Conservation (phyloP, 2,888 invertebrate genomes). For the Margaritifera margaritifera region DNA sequence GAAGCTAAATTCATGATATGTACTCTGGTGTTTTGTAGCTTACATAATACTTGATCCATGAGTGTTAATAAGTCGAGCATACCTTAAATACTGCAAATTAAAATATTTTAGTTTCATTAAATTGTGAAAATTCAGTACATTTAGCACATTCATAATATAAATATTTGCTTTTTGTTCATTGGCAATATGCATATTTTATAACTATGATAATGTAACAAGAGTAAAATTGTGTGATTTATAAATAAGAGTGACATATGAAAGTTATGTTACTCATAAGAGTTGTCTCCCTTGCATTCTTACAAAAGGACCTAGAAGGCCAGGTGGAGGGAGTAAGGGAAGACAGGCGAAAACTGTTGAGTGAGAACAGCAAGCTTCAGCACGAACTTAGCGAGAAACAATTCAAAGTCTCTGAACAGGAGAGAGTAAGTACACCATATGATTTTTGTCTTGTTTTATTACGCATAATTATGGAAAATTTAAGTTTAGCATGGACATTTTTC, state of each 20-base stretch:
- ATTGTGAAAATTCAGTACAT: too few relatives aligned
- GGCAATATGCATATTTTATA: not conserved
- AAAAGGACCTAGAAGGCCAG: slow-evolving; percentile 40
- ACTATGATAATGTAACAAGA: not conserved
- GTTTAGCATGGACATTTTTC: too few relatives aligned
- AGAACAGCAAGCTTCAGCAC: slow-evolving; percentile 31
- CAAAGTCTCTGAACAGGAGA: slow-evolving; percentile 42
- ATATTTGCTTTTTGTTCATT: too few relatives aligned
- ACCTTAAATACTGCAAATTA: too few relatives aligned
- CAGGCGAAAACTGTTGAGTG: slow-evolving; percentile 38
- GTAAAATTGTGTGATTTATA: not conserved
- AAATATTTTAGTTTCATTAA: too few relatives aligned
- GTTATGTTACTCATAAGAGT: not conserved
- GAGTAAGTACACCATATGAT: slow-evolving; percentile 22
- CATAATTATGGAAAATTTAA: too few relatives aligned
- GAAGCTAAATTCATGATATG: too few relatives aligned
- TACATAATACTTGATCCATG: too few relatives aligned
- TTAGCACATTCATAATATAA: too few relatives aligned
- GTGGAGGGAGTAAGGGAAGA: slow-evolving; percentile 43
- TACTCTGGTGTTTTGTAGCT: too few relatives aligned
- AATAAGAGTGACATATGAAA: not conserved
- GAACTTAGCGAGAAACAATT: slow-evolving; percentile 41
- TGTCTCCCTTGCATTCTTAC: not conserved
- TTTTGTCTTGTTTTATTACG: too few relatives aligned
- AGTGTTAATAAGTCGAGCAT: too few relatives aligned